Base-by-base conservation (phyloP, 2,888 invertebrate genomes). In the Myathropa florea region DNA sequence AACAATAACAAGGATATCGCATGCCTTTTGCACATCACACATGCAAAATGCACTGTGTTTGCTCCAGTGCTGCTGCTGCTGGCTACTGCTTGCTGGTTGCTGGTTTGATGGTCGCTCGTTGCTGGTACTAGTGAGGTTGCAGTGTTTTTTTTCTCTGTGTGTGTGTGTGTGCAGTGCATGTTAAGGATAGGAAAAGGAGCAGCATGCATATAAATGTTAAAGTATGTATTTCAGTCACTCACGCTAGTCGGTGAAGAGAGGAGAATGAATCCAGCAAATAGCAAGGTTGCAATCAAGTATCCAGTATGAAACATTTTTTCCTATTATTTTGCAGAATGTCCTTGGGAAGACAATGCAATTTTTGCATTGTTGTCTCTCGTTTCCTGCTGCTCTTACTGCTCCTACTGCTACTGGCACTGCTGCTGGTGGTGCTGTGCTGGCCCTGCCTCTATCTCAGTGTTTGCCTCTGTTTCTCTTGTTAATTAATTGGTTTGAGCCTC, bases 331-430 rank as follows among this genome's bases (percentile, higher is more conserved):
- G 77, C 82, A 85, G 81, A 89, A 90, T 90, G 90, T 90, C 91
- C 90, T 90, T 91, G 90, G 86, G 89, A 88, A 90, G 89, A 89
- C 89, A 90, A 90, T 90, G 89, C 90, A 89, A 90, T 89, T 90
- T 90, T 90, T 90, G 91, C 90, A 91, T 91, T 89, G 88, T 89
- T 86, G 73, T 88, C 78, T 88, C 73, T 85, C 85, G 73, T 78
- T 73, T 65, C 24, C 53, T 53, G 28, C 53, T 77, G n/a, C 26
- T 75, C 21, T 33, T 63, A 65, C 67, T 60, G 46, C 65, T 76
- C 46, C 36, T 65, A 1, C 9, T 75, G 12, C 24, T 30, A 14
- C 53, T 78, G 33, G 36, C 55, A 3, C 64, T 71, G 46, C 70
- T 80, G 55, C 80, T 83, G 26, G 59, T 83, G 18, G 53, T 71